Base-by-base conservation (phyloP, 2,113 vertebrate species). In the Xerus inauris region DNA sequence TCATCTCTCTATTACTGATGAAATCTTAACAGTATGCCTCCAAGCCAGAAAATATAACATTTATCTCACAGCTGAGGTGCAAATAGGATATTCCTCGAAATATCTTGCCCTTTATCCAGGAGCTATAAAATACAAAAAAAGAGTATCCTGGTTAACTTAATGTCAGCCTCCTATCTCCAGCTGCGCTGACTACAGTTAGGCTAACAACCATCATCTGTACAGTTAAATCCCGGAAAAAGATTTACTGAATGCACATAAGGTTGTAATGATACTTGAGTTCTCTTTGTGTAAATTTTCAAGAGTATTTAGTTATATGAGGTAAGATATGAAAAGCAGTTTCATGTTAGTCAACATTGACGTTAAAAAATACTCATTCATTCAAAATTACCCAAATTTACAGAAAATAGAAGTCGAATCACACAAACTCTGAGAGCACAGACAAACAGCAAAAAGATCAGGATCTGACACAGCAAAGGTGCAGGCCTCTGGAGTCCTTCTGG, bases 81-180 rank as follows among this genome's bases (percentile, higher is more conserved):
- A 97, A 98, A 97, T 94, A 32, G 2, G 90, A 81, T 94, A 97
- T 93, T 87, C 32, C 42, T 83, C 49, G 6, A 57, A 76, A 98
- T 82, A 93, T 85, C 76, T 82, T 91, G 17, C 79, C 80, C 87
- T 42, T 95, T 80, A 54, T 62, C 91, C 82, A 96, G 88, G 20
- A 77, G 69, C 13, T 84, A 80, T 83, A 73, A 91, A 95, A 93
- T 40, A 81, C 32, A 1, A 89, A 87, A 92, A 91, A 77, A 67
- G 69, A 3, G 92, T 35, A 62, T 62, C 80, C 65, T 91, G 73
- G 73, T 84, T 75, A 93, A 62, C 51, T 87, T 95, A 89, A 94
- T 93, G 76, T 92, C 59, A 97, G 38, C 17, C 38, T 87, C n/a
- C 42, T 26, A 67, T 12, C 13, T 96, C 54, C 73, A 96, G 86